Conservation (phyloP, 2,797 vertebrate species). For the Taeniopygia guttata region DNA sequence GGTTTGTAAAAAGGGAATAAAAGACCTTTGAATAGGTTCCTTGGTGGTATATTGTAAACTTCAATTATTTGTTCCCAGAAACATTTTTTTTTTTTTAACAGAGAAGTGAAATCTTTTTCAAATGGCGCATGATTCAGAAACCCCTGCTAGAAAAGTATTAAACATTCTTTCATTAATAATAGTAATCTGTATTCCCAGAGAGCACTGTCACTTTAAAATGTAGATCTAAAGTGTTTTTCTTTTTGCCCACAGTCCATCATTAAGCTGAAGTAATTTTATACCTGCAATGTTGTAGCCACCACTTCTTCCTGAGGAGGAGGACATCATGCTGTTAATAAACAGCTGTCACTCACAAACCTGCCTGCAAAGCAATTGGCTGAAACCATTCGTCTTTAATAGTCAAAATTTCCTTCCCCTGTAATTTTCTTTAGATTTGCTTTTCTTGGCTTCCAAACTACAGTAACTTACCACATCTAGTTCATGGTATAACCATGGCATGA, state of each 20-base stretch:
- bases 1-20: slow-evolving; percentile 60
- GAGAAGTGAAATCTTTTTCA: slow-evolving; percentile 39
- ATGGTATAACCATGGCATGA: slow-evolving; percentile 38
- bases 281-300: slow-evolving; percentile 25
- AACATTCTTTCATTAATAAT: slow-evolving; percentile 69
- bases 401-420: slow-evolving; percentile 76
- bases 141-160: slow-evolving; percentile 60
- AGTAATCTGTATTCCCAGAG: slow-evolving; percentile 58
- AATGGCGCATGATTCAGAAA: slow-evolving; percentile 64
- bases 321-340: slow-evolving; percentile 60
- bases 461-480: slow-evolving; percentile 29
- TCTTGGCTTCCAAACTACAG: slow-evolving; percentile 68
- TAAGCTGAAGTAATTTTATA: slow-evolving; percentile 59
- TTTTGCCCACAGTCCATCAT: neutral
- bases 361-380: slow-evolving; percentile 64
- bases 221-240: neutral
- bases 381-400: slow-evolving; percentile 76
- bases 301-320: slow-evolving; percentile 61
- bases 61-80: slow-evolving; percentile 65
- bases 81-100: slow-evolving; percentile 17
- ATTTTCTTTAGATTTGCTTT: slow-evolving; percentile 75
- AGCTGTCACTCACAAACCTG: slow-evolving; percentile 77
- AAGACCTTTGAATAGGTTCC: slow-evolving; percentile 31
- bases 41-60: slow-evolving; percentile 55
- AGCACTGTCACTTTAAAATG: slow-evolving; percentile 64